phyloP scores from a whole-genome alignment of 1,140 invertebrate genomes.

The Phenacoccus solenopsis region DNA sequence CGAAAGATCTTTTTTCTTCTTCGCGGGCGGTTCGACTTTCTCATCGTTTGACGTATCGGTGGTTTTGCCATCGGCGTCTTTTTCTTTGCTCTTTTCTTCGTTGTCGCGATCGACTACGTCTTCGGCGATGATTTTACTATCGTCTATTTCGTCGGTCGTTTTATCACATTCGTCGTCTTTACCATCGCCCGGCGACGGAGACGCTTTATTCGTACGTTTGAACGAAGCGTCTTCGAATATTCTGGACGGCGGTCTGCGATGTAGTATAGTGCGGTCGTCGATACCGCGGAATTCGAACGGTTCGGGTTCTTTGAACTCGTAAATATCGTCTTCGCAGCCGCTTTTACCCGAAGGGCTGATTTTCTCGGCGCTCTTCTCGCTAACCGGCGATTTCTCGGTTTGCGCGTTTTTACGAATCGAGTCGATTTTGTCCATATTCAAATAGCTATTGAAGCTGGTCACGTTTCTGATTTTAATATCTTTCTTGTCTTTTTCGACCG shows the following conservation, averaged over 20 bases:
- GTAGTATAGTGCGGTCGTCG: neutral
- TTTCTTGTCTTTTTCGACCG: slow-evolving; percentile 19
- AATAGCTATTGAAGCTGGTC: neutral
- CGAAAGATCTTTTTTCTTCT: neutral
- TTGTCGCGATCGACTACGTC: neutral
- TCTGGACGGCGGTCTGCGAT: neutral
- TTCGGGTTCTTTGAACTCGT: slow-evolving; percentile 80
- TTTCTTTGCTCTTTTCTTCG: neutral
- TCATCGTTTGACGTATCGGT: neutral
- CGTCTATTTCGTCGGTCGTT: neutral
- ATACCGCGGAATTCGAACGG: slow-evolving; percentile 67
- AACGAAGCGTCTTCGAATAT: neutral
- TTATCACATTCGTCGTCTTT: neutral
- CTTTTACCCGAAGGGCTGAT: neutral
- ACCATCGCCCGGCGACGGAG: neutral
- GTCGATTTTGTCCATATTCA: slow-evolving; percentile 20
- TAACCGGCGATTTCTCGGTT: slow-evolving; percentile 13
- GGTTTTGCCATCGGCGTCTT: neutral
- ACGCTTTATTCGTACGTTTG: neutral
- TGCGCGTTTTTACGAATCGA: neutral
- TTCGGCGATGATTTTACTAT: neutral
- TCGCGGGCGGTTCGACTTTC: neutral
- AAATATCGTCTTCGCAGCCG: slow-evolving; percentile 48
- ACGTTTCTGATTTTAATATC: slow-evolving; percentile 10
- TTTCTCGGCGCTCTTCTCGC: neutral